These are phyloP conservation scores for Branchipolynoe longqiensis DNA, from an alignment of 2,888 invertebrate genomes.

Conservation along the genomic window DNA sequence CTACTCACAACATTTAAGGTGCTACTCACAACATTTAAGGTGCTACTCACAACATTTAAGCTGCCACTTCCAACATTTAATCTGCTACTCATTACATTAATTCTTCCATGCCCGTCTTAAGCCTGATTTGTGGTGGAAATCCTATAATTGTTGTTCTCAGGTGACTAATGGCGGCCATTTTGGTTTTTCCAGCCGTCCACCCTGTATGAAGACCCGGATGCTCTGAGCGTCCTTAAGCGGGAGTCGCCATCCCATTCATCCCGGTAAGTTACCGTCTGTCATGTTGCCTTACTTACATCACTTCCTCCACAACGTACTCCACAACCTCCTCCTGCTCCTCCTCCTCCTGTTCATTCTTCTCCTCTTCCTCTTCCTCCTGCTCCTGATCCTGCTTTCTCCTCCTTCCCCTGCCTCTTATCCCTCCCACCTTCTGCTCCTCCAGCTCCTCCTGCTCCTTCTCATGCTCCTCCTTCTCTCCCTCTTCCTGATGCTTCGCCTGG, in stretches of 20 bases:
- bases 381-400: neutral
- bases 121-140: too few relatives aligned
- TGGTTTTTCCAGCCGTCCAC: conserved; percentile 51
- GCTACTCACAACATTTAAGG: too few relatives aligned
- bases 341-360: neutral
- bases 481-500: neutral
- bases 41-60: too few relatives aligned
- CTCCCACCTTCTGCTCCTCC: neutral
- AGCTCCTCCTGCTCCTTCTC: neutral
- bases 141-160: too few relatives aligned
- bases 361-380: neutral
- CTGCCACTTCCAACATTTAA: too few relatives aligned
- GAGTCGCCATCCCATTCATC: conserved; percentile 55
- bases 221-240: conserved; percentile 30
- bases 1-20: too few relatives aligned
- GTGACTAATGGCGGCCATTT: too few relatives aligned
- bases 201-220: conserved; percentile 45
- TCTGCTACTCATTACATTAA: too few relatives aligned
- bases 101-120: too few relatives aligned
- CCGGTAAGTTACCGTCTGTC: conserved; percentile 16
- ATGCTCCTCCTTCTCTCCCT: neutral
- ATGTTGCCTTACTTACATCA: too few relatives aligned
- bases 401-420: neutral
- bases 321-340: neutral
- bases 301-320: too few relatives aligned